Conservation (phyloP, 2,113 vertebrate species). For the Triplophysa rosa region DNA sequence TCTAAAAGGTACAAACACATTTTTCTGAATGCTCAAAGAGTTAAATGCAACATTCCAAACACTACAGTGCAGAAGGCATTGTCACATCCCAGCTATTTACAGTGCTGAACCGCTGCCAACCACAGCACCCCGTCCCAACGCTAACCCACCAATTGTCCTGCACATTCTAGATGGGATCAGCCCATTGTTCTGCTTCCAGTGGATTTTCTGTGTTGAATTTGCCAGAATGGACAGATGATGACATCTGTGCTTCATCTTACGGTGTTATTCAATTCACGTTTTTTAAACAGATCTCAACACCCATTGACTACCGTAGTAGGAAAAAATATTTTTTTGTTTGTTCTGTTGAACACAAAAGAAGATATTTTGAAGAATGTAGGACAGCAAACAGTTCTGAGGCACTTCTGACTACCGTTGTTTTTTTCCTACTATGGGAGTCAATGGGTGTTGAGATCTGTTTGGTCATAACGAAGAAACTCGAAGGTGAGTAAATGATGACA, state of each 20-base stretch:
- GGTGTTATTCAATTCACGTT: neutral
- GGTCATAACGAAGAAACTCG: no score
- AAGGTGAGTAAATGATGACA: no score
- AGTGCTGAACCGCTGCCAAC: neutral
- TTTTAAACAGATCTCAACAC: neutral
- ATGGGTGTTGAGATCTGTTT: no score
- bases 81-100: slow-evolving; percentile 23
- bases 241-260: slow-evolving; percentile 9
- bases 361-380: no score
- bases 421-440: no score
- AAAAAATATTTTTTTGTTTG: no score
- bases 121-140: slow-evolving; percentile 1
- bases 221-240: slow-evolving; percentile 67
- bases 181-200: slow-evolving; percentile 69
- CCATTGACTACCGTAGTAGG: no score
- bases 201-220: slow-evolving; percentile 72
- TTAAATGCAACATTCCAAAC: no score
- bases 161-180: slow-evolving; percentile 77
- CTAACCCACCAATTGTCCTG: slow-evolving; percentile 64
- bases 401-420: no score
- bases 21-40: no score
- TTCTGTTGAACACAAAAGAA: no score
- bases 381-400: no score
- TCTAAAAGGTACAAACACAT: neutral
- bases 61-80: neutral